These are phyloP conservation scores for Magallana angulata DNA, from an alignment of 1,140 invertebrate genomes.

Conservation along the genomic window DNA sequence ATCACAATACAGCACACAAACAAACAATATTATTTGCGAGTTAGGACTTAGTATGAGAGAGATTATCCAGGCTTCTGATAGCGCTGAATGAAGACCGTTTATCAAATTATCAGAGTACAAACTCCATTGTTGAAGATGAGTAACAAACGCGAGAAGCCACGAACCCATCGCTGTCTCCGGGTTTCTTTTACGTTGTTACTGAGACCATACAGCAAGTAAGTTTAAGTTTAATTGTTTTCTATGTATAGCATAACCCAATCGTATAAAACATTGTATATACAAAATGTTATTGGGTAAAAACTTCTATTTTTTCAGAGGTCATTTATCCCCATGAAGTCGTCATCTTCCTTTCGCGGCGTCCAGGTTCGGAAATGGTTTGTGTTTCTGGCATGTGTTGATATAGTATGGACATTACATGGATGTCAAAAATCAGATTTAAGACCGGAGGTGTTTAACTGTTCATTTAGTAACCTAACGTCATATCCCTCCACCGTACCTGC, in stretches of 20 bases:
- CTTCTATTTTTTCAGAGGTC: too few relatives aligned
- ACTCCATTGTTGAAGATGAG: slow-evolving; percentile 5
- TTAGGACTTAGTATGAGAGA: background rate
- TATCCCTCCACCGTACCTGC: background rate
- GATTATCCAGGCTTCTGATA: slow-evolving; percentile 16
- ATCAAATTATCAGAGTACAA: slow-evolving; percentile 9
- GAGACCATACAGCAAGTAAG: background rate
- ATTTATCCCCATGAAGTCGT: background rate
- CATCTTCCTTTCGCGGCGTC: background rate
- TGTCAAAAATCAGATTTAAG: background rate
- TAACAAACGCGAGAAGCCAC: slow-evolving; percentile 1
- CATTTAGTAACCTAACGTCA: background rate
- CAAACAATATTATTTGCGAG: background rate
- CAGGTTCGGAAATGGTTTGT: background rate
- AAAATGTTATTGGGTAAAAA: too few relatives aligned
- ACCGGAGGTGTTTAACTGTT: background rate
- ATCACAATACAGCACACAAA: too few relatives aligned
- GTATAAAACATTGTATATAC: too few relatives aligned
- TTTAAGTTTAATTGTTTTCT: background rate
- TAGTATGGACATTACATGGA: slow-evolving; percentile 6
- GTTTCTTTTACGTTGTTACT: background rate
- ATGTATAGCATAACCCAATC: background rate
- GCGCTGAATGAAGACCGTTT: background rate
- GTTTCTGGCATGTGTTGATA: background rate
- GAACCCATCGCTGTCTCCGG: background rate